Evolutionary conservation across 2,888 invertebrate species (phyloP).

Genomic region (Coenonympha arcania): DNA sequence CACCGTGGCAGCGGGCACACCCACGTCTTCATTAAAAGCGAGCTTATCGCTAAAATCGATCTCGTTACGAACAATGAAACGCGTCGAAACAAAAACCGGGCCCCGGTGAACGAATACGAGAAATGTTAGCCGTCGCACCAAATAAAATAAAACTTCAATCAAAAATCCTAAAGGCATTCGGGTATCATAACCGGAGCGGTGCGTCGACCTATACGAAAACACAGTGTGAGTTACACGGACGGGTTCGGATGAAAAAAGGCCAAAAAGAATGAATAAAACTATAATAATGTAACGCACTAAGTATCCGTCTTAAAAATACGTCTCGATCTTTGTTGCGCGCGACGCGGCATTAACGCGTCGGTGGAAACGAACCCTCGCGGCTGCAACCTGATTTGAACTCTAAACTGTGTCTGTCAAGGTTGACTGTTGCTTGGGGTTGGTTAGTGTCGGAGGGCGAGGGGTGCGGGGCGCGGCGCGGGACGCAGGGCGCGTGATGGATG

Average conservation of each 20-base stretch:
- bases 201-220: conserved; percentile 66
- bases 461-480: conserved; percentile 49
- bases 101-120: conserved; percentile 68
- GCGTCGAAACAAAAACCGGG: conserved; percentile 66
- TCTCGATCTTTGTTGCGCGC: conserved; percentile 62
- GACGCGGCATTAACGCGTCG: conserved; percentile 59
- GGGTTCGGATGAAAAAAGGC: conserved; percentile 38
- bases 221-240: conserved; percentile 62
- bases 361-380: conserved; percentile 30
- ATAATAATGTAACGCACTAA: conserved; percentile 72
- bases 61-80: conserved; percentile 71
- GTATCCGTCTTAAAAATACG: conserved; percentile 72
- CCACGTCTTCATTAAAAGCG: conserved; percentile 69
- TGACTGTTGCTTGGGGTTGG: conserved; percentile 34
- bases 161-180: conserved; percentile 67
- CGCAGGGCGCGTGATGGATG: conserved; percentile 71
- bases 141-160: conserved; percentile 72
- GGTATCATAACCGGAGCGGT: conserved; percentile 67
- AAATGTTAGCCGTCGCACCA: conserved; percentile 68
- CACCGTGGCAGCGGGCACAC: no score
- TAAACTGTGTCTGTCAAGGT: conserved; percentile 31
- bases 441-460: conserved; percentile 30
- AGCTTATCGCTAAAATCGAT: conserved; percentile 67
- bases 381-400: conserved; percentile 9
- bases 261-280: conserved; percentile 67